Evolutionary conservation across 2,888 invertebrate species (phyloP).

Genomic region (Agriopis aurantiaria): DNA sequence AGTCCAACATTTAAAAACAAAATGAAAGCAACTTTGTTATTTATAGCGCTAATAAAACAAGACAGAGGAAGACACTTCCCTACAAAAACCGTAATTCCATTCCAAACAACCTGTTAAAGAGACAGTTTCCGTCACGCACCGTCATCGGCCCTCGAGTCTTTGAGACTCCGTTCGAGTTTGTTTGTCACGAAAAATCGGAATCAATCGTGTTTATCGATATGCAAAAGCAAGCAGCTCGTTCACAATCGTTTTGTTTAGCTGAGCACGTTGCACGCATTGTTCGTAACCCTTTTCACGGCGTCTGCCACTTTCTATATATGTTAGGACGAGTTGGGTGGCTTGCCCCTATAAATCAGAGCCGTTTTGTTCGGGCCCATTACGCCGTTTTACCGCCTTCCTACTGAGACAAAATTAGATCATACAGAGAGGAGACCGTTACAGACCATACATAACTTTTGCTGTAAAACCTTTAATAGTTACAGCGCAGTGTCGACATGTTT

Average conservation of each 20-base stretch:
- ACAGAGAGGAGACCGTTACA: slow-evolving; percentile 70
- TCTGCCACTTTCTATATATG: slow-evolving; percentile 77
- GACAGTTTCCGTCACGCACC: slow-evolving; percentile 35
- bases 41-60: slow-evolving; percentile 30
- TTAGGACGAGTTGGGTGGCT: slow-evolving; percentile 72
- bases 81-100: slow-evolving; percentile 28
- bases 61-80: slow-evolving; percentile 29
- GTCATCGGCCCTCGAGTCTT: slow-evolving; percentile 17
- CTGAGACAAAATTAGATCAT: slow-evolving; percentile 82
- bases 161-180: slow-evolving; percentile 18
- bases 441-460: slow-evolving; percentile 73
- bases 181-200: slow-evolving; percentile 34
- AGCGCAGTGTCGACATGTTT: slow-evolving; percentile 61
- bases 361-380: slow-evolving; percentile 82
- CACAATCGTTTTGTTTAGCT: slow-evolving; percentile 61
- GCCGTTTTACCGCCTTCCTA: slow-evolving; percentile 80
- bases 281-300: slow-evolving; percentile 74
- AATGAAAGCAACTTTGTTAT: slow-evolving; percentile 25
- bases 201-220: slow-evolving; percentile 41
- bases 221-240: slow-evolving; percentile 50
- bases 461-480: slow-evolving; percentile 77
- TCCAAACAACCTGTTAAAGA: slow-evolving; percentile 34
- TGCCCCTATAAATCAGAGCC: slow-evolving; percentile 79
- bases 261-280: slow-evolving; percentile 66
- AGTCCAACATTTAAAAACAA: slow-evolving; percentile 16